A percentile compares a stretch with the other conserved stretches of the same genome.
These are phyloP conservation scores for Platysternon megacephalum DNA, from an alignment of 2,113 vertebrate genomes.

Conservation along the genomic window DNA sequence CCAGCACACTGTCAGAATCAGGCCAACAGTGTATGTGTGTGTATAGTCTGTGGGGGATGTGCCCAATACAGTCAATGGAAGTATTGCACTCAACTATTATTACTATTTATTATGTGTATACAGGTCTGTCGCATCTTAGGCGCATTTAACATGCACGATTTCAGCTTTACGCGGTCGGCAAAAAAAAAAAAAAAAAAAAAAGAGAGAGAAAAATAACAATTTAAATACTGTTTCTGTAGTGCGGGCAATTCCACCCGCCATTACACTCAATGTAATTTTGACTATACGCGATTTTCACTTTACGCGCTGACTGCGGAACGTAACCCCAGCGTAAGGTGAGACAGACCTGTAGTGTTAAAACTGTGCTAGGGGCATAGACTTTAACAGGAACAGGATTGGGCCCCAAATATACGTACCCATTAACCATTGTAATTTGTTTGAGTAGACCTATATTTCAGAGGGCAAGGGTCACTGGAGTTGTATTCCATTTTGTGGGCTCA, in stretches of 20 bases:
- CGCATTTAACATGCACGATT: no score
- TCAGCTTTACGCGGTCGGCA: no score
- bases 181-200: no score
- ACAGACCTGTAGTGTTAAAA: no score
- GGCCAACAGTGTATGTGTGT: background rate
- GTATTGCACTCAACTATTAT: background rate
- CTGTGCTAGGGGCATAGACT: background rate
- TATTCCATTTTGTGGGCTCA: background rate
- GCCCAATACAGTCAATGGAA: background rate
- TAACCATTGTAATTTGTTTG: background rate
- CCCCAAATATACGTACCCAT: background rate
- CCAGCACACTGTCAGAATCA: background rate
- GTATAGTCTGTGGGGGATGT: rapidly evolving
- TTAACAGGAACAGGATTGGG: background rate
- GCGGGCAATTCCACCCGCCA: no score
- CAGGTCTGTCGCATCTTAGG: no score
- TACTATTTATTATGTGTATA: background rate
- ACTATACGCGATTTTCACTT: no score
- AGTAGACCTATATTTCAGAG: background rate
- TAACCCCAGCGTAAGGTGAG: no score
- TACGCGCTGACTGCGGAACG: no score
- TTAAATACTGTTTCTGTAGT: no score
- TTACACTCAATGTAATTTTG: no score
- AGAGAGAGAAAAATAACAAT: no score
- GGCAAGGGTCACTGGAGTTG: background rate